Conservation (phyloP, 2,113 vertebrate genomes). For the Megalops atlanticus region DNA sequence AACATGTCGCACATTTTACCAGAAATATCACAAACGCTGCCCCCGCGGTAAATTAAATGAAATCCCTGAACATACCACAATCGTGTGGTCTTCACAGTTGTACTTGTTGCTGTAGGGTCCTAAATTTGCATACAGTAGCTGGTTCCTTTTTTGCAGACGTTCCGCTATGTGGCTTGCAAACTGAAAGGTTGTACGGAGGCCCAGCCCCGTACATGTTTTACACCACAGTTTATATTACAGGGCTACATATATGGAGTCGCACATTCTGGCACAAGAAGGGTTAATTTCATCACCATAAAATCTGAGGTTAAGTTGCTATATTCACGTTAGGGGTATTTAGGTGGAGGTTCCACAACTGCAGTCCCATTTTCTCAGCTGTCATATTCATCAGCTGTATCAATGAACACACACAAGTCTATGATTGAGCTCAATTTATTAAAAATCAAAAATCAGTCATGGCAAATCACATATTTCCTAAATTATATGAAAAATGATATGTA, state of each 20-base stretch:
- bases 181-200: neutral
- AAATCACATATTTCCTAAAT: slow-evolving; percentile 44
- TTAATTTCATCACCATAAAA: too few species aligned
- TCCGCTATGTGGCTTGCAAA: neutral
- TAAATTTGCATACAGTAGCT: neutral
- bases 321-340: neutral
- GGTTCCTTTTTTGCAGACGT: neutral
- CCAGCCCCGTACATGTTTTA: too few species aligned
- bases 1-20: too few species aligned
- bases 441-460: slow-evolving; percentile 40
- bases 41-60: too few species aligned
- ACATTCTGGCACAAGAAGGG: too few species aligned
- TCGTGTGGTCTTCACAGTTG: too few species aligned
- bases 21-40: too few species aligned
- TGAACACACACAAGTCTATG: slow-evolving; percentile 16
- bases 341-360: neutral
- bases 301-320: too few species aligned
- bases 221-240: too few species aligned
- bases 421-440: slow-evolving; percentile 65
- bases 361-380: neutral
- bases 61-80: too few species aligned
- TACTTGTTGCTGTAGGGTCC: neutral
- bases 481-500: slow-evolving; percentile 30
- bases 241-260: too few species aligned
- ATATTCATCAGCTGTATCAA: neutral